A percentile compares a stretch with the other conserved stretches of the same genome.
phyloP scores from a whole-genome alignment of 1,140 invertebrate genomes.

The Periplaneta americana region DNA sequence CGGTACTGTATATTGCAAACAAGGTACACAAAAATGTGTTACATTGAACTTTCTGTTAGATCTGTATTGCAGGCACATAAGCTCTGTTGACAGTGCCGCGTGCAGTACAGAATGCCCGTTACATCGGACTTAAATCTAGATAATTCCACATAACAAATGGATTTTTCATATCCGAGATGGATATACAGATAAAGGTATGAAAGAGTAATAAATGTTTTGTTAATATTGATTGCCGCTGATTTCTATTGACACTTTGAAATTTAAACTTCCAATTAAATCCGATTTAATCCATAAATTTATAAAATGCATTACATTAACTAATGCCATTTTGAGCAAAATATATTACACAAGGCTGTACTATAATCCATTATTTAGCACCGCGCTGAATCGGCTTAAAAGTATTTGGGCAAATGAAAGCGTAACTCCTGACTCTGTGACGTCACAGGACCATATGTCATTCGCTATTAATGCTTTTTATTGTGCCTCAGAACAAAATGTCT shows the following conservation, averaged over 20 bases:
- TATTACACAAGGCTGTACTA: not conserved
- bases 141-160: not conserved
- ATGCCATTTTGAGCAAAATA: not conserved
- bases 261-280: not conserved
- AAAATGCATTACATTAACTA: not conserved
- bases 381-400: no score
- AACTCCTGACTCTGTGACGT: no score
- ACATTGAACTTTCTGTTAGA: no score
- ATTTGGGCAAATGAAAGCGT: not conserved
- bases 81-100: not conserved
- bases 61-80: no score
- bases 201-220: not conserved
- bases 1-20: no score
- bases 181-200: not conserved
- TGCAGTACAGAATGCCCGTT: not conserved
- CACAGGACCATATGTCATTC: no score
- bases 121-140: not conserved
- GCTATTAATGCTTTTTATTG: no score
- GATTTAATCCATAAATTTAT: not conserved
- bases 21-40: no score
- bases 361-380: not conserved
- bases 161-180: not conserved
- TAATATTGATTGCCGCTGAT: not conserved
- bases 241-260: not conserved
- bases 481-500: no score